These are phyloP conservation scores for Aporophyla lueneburgensis DNA, from an alignment of 2,888 invertebrate species.

Conservation along the genomic window DNA sequence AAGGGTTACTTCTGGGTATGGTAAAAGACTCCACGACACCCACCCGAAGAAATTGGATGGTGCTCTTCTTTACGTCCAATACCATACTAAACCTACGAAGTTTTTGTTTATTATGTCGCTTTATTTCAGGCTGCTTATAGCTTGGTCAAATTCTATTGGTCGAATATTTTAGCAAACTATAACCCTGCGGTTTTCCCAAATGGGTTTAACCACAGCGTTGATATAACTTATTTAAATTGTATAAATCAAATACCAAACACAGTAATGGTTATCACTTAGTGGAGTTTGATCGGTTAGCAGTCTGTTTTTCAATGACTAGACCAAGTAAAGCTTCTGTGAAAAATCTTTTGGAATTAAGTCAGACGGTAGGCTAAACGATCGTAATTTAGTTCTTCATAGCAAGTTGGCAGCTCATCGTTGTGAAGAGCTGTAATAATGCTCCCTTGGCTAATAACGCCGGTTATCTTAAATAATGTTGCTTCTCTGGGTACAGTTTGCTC, in stretches of 20 bases:
- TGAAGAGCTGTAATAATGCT: slow-evolving; percentile 44
- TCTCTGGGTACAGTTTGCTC: slow-evolving; percentile 8
- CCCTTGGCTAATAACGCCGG: slow-evolving; percentile 18
- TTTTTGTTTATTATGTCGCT: neutral
- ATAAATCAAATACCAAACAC: slow-evolving; percentile 15
- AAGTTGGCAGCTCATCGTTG: slow-evolving; percentile 13
- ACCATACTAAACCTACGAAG: no score
- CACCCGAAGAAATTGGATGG: no score
- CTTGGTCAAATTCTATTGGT: neutral
- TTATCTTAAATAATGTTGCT: slow-evolving; percentile 9
- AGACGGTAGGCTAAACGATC: slow-evolving; percentile 24
- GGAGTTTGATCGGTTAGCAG: neutral
- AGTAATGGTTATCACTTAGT: slow-evolving; percentile 9
- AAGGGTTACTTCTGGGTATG: no score
- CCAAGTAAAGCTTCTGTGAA: slow-evolving; percentile 7
- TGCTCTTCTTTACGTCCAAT: no score
- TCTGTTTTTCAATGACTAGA: neutral
- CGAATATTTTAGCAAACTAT: slow-evolving; percentile 25
- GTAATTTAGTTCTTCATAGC: slow-evolving; percentile 38
- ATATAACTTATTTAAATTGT: slow-evolving; percentile 9
- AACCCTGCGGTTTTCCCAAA: slow-evolving; percentile 32
- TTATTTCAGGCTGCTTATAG: slow-evolving; percentile 12
- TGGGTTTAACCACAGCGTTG: slow-evolving; percentile 1
- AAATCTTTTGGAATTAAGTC: slow-evolving; percentile 33
- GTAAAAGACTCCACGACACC: no score